These are phyloP conservation scores for Pterocles burchelli DNA, from an alignment of 2,113 vertebrate genomes.

Conservation along the genomic window DNA sequence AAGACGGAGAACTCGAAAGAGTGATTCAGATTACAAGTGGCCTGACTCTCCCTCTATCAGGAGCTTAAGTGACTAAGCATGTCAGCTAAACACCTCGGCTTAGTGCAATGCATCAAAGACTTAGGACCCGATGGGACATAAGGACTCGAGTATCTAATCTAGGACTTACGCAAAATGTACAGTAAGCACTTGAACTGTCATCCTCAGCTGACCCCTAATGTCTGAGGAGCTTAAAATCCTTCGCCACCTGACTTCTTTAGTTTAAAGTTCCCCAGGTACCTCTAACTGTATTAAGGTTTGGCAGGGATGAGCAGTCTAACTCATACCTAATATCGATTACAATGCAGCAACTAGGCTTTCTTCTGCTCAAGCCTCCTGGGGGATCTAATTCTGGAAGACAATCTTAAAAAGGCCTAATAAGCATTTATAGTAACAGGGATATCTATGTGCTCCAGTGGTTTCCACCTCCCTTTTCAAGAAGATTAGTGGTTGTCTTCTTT, in stretches of 20 bases:
- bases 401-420: slow-evolving; percentile 32
- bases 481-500: background rate
- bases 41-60: slow-evolving; percentile 44
- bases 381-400: slow-evolving; percentile 26
- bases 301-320: slow-evolving; percentile 27
- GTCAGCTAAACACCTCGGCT: slow-evolving; percentile 5
- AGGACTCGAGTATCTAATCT: slow-evolving; percentile 52
- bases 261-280: slow-evolving; percentile 49
- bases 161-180: slow-evolving; percentile 55
- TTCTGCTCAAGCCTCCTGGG: background rate
- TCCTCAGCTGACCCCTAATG: slow-evolving; percentile 47
- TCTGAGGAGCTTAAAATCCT: slow-evolving; percentile 36
- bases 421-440: slow-evolving; percentile 4
- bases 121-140: slow-evolving; percentile 24
- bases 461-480: slow-evolving; percentile 19
- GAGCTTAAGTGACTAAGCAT: slow-evolving; percentile 62
- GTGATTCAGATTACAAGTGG: slow-evolving; percentile 29
- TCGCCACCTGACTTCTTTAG: slow-evolving; percentile 14
- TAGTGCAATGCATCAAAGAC: slow-evolving; percentile 52
- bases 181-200: slow-evolving; percentile 61
- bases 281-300: slow-evolving; percentile 46
- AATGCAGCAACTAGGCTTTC: slow-evolving; percentile 24
- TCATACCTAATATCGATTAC: slow-evolving; percentile 50
- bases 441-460: background rate
- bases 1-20: slow-evolving; percentile 43